These are phyloP conservation scores for Clavelina lepadiformis DNA, from an alignment of 23 tunicate genomes.

Conservation along the genomic window DNA sequence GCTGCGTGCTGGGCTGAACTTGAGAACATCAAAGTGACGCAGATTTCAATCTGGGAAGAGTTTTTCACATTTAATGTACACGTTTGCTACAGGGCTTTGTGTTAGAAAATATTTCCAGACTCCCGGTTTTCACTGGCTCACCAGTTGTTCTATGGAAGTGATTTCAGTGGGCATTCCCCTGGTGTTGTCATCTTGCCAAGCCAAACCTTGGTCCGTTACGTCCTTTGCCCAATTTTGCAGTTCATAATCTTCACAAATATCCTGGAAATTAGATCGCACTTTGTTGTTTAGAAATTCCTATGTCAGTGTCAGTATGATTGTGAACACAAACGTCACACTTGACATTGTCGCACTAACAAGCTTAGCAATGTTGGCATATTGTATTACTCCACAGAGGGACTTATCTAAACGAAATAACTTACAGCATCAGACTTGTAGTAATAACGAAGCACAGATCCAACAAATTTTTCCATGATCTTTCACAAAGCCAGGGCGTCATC, in stretches of 20 bases:
- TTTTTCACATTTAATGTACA: too few relatives aligned
- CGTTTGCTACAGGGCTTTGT: too few relatives aligned
- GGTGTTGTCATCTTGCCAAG: constrained; percentile 8
- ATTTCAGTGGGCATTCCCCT: constrained; percentile 2
- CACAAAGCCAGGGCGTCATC: constrained; percentile 64
- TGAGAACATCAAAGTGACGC: constrained; percentile 32
- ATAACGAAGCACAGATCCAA: constrained; percentile 9
- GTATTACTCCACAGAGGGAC: too few relatives aligned
- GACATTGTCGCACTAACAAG: too few relatives aligned
- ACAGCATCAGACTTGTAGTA: constrained; percentile 57
- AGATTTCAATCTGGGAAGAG: constrained; percentile 39
- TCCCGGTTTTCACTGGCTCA: too few relatives aligned
- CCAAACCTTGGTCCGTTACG: constrained; percentile 8
- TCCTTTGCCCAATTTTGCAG: constrained; percentile 14
- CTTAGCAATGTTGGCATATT: neutral
- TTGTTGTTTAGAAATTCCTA: too few relatives aligned
- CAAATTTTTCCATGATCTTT: constrained; percentile 34
- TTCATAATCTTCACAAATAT: constrained; percentile 1
- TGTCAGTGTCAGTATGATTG: too few relatives aligned
- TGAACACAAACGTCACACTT: too few relatives aligned
- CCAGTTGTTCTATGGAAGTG: constrained; percentile 1
- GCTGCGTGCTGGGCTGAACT: constrained; percentile 59
- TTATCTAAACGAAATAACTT: too few relatives aligned
- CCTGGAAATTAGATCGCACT: too few relatives aligned
- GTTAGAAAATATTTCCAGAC: too few relatives aligned